Conservation (phyloP, 1,140 invertebrate species). For the Adelges cooleyi region DNA sequence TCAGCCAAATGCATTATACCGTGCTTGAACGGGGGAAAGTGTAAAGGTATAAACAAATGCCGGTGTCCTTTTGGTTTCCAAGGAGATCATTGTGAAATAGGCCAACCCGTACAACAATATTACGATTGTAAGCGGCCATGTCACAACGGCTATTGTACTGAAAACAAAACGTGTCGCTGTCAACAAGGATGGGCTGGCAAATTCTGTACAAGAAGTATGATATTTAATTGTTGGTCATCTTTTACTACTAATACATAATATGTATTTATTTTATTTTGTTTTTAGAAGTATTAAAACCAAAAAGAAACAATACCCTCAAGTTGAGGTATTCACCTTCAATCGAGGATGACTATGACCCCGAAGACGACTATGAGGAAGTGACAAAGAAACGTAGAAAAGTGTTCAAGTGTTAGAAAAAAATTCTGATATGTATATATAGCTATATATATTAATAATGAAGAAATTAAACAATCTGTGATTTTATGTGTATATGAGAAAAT, state of each 20-base stretch:
- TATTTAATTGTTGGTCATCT: too few species aligned
- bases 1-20: conserved; percentile 79
- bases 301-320: background rate
- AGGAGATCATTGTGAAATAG: conserved; percentile 44
- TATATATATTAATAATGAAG: background rate
- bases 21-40: conserved; percentile 72
- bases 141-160: conserved; percentile 28
- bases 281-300: background rate
- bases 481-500: too few species aligned
- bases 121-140: conserved; percentile 26
- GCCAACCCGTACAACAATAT: conserved; percentile 18
- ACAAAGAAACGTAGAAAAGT: background rate
- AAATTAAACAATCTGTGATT: conserved; percentile 13
- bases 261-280: too few species aligned
- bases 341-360: background rate
- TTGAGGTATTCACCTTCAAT: background rate
- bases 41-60: conserved; percentile 74
- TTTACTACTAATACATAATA: too few species aligned
- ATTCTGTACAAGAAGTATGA: conserved; percentile 29
- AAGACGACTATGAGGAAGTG: background rate
- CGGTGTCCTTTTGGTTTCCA: conserved; percentile 62
- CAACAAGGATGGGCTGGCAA: conserved; percentile 29
- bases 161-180: conserved; percentile 23
- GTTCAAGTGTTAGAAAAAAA: background rate
- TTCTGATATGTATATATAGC: too few species aligned